phyloP scores from a whole-genome alignment of 2,888 invertebrate species.

The Caenorhabditis becei region DNA sequence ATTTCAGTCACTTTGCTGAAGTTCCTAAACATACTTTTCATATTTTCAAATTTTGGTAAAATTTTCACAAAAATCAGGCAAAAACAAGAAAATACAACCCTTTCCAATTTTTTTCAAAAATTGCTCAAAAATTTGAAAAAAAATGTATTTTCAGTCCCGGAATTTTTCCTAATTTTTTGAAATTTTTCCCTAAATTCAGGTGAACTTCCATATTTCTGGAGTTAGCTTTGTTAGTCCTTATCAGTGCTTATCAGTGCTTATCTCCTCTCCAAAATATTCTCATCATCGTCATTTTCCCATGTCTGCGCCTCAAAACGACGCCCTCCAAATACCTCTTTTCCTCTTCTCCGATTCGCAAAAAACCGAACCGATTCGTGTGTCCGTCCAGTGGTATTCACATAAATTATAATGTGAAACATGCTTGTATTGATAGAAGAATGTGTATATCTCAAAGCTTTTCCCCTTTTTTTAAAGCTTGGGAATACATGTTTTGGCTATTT shows the following conservation, averaged over 20 bases:
- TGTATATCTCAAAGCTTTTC: background rate
- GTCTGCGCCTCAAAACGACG: background rate
- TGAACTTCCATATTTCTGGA: background rate
- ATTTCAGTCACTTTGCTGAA: no score
- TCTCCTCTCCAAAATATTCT: background rate
- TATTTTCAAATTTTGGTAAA: no score
- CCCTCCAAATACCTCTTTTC: background rate
- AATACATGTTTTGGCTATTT: no score
- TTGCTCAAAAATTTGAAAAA: no score
- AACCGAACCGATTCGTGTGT: background rate
- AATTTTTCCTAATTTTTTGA: background rate
- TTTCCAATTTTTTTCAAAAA: no score
- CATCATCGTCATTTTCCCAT: background rate
- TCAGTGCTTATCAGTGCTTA: no score
- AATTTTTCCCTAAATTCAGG: no score
- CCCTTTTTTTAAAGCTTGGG: background rate
- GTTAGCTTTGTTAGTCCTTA: no score
- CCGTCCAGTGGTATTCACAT: slow-evolving; percentile 9
- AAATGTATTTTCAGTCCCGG: background rate
- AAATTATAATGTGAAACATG: slow-evolving; percentile 26
- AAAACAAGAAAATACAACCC: background rate
- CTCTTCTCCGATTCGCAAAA: background rate
- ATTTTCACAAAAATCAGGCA: background rate
- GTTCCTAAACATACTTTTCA: no score
- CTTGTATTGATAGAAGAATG: slow-evolving; percentile 7